These are phyloP conservation scores for Noctua pronuba DNA, from an alignment of 2,888 invertebrate genomes.

Conservation along the genomic window DNA sequence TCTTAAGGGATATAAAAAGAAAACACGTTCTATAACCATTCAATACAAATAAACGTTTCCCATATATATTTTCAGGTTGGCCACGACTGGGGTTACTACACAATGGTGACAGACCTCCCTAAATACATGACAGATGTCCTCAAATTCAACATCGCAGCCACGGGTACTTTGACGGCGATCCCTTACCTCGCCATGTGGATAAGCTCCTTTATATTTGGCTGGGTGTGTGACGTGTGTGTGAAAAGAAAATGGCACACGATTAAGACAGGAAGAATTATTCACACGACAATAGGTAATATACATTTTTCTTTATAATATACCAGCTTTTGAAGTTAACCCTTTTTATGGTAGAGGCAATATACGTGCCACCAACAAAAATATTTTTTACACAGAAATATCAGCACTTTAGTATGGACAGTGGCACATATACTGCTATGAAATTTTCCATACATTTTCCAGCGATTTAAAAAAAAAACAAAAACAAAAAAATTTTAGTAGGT, in stretches of 20 bases:
- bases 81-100: constrained; percentile 93
- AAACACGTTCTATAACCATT: background rate
- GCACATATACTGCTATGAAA: no score
- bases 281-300: constrained; percentile 92
- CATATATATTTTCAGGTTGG: constrained; percentile 78
- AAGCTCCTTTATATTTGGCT: constrained; percentile 92
- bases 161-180: constrained; percentile 92
- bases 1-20: no score
- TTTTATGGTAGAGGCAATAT: no score
- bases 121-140: constrained; percentile 93
- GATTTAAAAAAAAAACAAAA: no score
- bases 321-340: background rate
- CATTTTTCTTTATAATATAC: background rate
- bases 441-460: no score
- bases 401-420: no score
- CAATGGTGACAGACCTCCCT: constrained; percentile 93
- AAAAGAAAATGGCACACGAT: constrained; percentile 90
- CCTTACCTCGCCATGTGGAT: constrained; percentile 93
- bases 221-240: constrained; percentile 93
- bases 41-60: background rate
- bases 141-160: constrained; percentile 92
- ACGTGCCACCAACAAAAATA: no score
- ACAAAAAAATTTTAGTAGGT: no score
- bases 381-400: no score
- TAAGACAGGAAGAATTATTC: constrained; percentile 91